phyloP scores from a whole-genome alignment of 2,888 invertebrate genomes.

The Chloroclystis v-ata region DNA sequence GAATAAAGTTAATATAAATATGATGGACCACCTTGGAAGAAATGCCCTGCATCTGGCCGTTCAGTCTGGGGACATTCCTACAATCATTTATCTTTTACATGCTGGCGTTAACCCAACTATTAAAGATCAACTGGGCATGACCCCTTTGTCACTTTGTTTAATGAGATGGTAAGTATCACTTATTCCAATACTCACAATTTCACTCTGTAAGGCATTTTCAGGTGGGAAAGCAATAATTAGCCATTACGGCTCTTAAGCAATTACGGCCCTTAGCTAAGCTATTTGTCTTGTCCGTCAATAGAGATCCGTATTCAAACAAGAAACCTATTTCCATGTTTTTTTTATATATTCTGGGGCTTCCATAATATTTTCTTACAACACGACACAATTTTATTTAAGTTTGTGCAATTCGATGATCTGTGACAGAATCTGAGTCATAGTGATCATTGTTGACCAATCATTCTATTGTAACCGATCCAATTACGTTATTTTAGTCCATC shows the following conservation, averaged over 20 bases:
- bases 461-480: conserved; percentile 26
- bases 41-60: conserved; percentile 65
- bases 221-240: no score
- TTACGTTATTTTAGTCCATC: conserved; percentile 48
- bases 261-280: no score
- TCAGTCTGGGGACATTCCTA: conserved; percentile 38
- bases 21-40: conserved; percentile 53
- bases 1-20: conserved; percentile 42
- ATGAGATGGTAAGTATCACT: conserved; percentile 53
- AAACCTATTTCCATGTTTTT: no score
- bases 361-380: no score
- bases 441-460: conserved; percentile 20
- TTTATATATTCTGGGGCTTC: no score
- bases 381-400: no score
- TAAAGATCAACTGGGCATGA: conserved; percentile 63
- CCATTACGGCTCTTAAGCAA: no score
- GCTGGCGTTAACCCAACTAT: conserved; percentile 52
- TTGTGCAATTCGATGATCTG: no score
- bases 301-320: no score
- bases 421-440: neutral
- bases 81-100: conserved; percentile 46
- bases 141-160: conserved; percentile 63
- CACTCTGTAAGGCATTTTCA: no score
- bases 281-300: no score
- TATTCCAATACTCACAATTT: no score